These are phyloP conservation scores for Remorina albescens DNA, from an alignment of 2,797 vertebrate species.

Conservation along the genomic window DNA sequence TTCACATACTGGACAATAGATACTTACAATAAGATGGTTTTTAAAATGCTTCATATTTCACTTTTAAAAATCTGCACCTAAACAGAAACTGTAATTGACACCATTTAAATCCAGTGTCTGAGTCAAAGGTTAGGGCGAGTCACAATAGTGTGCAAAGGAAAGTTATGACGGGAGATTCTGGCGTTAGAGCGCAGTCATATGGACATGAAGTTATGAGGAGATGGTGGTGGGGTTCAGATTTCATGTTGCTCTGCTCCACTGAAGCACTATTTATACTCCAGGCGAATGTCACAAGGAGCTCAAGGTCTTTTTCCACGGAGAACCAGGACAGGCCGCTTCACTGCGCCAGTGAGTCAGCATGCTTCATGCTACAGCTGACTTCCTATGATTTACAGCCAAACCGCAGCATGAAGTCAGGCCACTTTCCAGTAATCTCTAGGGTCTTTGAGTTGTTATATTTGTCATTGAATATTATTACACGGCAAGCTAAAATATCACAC, in stretches of 20 bases:
- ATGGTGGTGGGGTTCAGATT: conserved; percentile 55
- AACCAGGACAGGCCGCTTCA: conserved; percentile 22
- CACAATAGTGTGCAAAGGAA: conserved; percentile 26
- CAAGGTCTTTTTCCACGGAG: conserved; percentile 23
- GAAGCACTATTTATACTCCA: conserved; percentile 70
- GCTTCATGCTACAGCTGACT: conserved; percentile 4
- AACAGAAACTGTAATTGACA: neutral
- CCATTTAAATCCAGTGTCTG: neutral
- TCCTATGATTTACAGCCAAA: conserved; percentile 21
- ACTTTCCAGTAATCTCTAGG: neutral
- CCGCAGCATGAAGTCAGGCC: conserved; percentile 19
- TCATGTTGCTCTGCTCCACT: conserved; percentile 42
- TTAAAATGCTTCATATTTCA: too few species aligned
- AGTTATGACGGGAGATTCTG: conserved; percentile 38
- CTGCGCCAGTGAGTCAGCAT: conserved; percentile 60
- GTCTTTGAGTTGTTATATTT: neutral
- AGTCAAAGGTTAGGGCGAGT: too few species aligned
- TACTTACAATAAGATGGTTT: too few species aligned
- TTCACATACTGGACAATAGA: neutral
- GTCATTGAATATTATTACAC: neutral
- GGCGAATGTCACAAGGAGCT: conserved; percentile 47
- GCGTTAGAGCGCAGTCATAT: conserved; percentile 26
- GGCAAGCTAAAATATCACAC: neutral
- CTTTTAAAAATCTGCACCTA: too few species aligned
- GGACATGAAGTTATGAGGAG: conserved; percentile 44